phyloP scores from a whole-genome alignment of 1,140 invertebrate genomes.

The Diuraphis noxia region DNA sequence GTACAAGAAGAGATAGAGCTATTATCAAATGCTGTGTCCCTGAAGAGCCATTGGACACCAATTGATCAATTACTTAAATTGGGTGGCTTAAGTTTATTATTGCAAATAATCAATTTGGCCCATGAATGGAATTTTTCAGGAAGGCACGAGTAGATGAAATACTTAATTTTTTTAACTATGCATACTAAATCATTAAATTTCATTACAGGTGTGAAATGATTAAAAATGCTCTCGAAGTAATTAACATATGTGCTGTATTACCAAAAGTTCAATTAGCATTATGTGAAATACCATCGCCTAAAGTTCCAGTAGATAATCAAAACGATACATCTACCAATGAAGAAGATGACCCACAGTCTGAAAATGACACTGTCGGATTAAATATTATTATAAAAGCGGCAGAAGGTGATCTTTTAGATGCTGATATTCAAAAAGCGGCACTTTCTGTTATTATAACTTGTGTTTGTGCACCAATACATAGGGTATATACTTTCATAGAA shows the following conservation, averaged over 20 bases:
- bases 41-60: constrained; percentile 79
- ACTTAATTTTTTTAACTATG: neutral
- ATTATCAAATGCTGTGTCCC: constrained; percentile 76
- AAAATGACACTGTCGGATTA: constrained; percentile 68
- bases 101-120: constrained; percentile 85
- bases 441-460: constrained; percentile 87
- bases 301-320: neutral
- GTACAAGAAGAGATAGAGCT: constrained; percentile 82
- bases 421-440: constrained; percentile 89
- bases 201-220: constrained; percentile 80
- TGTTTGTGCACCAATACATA: constrained; percentile 85
- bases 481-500: constrained; percentile 64
- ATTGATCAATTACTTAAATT: constrained; percentile 83
- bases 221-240: constrained; percentile 83
- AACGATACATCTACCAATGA: constrained; percentile 74
- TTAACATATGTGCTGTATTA: constrained; percentile 86
- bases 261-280: constrained; percentile 83
- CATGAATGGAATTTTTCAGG: constrained; percentile 91
- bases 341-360: constrained; percentile 64
- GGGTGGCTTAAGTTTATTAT: constrained; percentile 79
- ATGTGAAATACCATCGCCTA: constrained; percentile 60
- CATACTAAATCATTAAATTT: neutral
- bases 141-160: constrained; percentile 63
- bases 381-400: constrained; percentile 74
- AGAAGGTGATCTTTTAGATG: constrained; percentile 84